Base-by-base conservation (phyloP, 2,797 vertebrate genomes). In the Gallirallus australis region DNA sequence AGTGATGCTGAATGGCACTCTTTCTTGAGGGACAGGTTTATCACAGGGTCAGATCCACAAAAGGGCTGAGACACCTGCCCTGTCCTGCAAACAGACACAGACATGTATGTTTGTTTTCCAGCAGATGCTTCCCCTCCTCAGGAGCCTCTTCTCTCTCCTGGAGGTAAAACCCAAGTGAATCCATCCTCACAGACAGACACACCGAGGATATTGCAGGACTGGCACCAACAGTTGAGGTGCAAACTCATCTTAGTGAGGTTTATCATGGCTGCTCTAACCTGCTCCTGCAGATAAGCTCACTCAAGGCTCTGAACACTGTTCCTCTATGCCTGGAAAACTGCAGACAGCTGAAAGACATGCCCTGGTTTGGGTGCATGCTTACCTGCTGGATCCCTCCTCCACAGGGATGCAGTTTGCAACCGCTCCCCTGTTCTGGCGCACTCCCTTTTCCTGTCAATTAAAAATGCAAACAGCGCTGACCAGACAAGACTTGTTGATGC, bases 381-480 rank as follows among this genome's bases (percentile, higher is more conserved):
- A 20, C 59, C 39, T 82, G 71, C 19, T 79, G 75, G 52, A 9
- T 76, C 75, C 50, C 45, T 78, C 10, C 37, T 90, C 37, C 2
- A 0, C 37, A 52, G 48, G 57, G 50, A 54, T 30, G 48, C 0
- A 0, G 28, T 70, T 75, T 63, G 59, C 45, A 81, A 30, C 56
- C 0, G 0, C 65, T 70, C 23, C 56, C 0, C 0, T 40, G 31
- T 37, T 91, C 66, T 33, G 20, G 19, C 65, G 59, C 1, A 1
- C 35, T 88, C 47, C 47, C 31, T 39, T 71, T 64, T 60, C 40
- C 65, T 90, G 72, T 15, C 33, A 88, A 69, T 61, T 78, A 70
- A 73, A 76, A 53, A 60, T 4, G 21, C 56, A 78, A 82, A 54
- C 37, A 88, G 48, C 72, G 35, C 27, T 61, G 65, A 47, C 31